A percentile compares a stretch with the other conserved stretches of the same genome.
phyloP scores from a whole-genome alignment of 1,140 invertebrate genomes.

The Drosophila nikananu region DNA sequence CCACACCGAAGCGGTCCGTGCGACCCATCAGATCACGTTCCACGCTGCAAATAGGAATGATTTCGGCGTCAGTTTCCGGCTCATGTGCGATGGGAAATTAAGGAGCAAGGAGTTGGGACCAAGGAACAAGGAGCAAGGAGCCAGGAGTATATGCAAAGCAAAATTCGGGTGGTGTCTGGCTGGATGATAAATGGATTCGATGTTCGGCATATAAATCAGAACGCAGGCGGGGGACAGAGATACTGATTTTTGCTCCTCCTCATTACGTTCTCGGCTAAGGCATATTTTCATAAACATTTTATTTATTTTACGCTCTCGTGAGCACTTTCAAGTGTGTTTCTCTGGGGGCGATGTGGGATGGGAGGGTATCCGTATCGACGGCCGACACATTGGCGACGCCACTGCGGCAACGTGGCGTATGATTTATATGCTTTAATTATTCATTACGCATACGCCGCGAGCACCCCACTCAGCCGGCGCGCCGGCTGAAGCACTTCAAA shows the following conservation, averaged over 20 bases:
- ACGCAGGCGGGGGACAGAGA: conserved; percentile 21
- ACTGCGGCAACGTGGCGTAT: conserved; percentile 67
- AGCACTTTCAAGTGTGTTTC: conserved; percentile 69
- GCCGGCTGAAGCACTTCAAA: conserved; percentile 3
- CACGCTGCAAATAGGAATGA: conserved; percentile 85
- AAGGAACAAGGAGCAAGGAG: conserved; percentile 9
- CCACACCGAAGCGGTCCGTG: conserved; percentile 93
- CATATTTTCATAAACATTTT: conserved; percentile 70
- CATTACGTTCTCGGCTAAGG: conserved; percentile 41
- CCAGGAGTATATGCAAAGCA: conserved; percentile 39
- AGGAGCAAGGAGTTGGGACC: conserved; percentile 57
- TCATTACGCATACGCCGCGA: conserved; percentile 61
- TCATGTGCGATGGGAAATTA: conserved; percentile 43
- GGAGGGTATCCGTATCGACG: conserved; percentile 33
- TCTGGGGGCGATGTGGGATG: neutral
- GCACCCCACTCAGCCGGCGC: conserved; percentile 7
- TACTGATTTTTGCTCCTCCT: conserved; percentile 60
- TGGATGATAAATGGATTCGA: conserved; percentile 79
- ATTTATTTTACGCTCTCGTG: conserved; percentile 67
- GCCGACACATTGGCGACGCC: conserved; percentile 56
- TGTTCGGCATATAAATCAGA: conserved; percentile 80
- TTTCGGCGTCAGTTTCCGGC: conserved; percentile 26
- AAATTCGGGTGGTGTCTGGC: conserved; percentile 43
- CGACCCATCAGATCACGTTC: conserved; percentile 90
- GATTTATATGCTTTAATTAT: conserved; percentile 80